These are phyloP conservation scores for Phenganax subtilis DNA, from an alignment of 92 coral and sea anemone species.

Conservation along the genomic window DNA sequence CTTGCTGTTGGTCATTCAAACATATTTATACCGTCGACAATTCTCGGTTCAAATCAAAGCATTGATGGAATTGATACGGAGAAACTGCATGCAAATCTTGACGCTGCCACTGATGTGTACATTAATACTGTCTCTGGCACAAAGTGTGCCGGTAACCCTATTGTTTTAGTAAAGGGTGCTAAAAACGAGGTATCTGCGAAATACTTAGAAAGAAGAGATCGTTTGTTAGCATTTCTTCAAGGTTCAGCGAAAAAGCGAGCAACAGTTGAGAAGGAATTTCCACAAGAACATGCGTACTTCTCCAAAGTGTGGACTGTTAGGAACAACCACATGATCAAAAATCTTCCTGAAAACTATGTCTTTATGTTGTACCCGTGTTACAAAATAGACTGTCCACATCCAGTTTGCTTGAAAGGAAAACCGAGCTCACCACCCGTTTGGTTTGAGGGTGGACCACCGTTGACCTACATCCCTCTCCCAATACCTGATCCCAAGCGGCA, in stretches of 20 bases:
- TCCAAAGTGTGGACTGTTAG: constrained; percentile 40
- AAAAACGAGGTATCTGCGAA: neutral
- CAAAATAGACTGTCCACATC: constrained; percentile 30
- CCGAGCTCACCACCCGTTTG: constrained; percentile 9
- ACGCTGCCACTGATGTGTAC: constrained; percentile 26
- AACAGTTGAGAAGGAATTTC: constrained; percentile 24
- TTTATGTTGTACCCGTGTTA: constrained; percentile 45
- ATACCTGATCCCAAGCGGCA: constrained; percentile 34
- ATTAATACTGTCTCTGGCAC: constrained; percentile 22
- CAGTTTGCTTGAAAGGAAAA: constrained; percentile 24
- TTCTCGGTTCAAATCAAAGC: constrained; percentile 3
- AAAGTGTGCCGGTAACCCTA: constrained; percentile 28
- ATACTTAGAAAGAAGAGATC: constrained; percentile 26
- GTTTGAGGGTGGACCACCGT: constrained; percentile 23
- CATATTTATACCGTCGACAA: constrained; percentile 12
- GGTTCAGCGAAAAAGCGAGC: constrained; percentile 30
- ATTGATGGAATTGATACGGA: constrained; percentile 30
- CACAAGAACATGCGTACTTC: constrained; percentile 41
- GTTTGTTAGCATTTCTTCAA: constrained; percentile 5
- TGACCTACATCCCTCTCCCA: constrained; percentile 22
- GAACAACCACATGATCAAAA: constrained; percentile 47
- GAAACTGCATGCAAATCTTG: constrained; percentile 30
- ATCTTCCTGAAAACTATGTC: constrained; percentile 53
- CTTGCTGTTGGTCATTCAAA: constrained; percentile 16
- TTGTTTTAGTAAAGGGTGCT: constrained; percentile 23